Base-by-base conservation (phyloP, 2,113 vertebrate genomes). In the Micromys minutus region DNA sequence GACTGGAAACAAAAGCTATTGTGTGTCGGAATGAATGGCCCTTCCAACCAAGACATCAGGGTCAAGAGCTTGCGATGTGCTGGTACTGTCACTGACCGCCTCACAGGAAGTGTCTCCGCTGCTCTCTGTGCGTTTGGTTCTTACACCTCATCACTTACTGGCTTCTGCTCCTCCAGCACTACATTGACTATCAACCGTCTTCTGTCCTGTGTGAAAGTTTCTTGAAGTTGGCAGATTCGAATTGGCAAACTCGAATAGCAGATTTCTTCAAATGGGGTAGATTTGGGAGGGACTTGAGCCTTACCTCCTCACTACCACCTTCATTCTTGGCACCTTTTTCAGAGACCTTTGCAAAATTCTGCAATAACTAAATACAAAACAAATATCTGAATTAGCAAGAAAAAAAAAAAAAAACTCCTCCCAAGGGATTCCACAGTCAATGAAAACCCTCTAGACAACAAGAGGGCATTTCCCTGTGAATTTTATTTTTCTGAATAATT, bases 401-500 rank as follows among this genome's bases (percentile, higher is more conserved):
- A 42, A 39, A 55, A 83, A 61, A 42, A 42, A 42, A 39, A 55
- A 83, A 61, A 42, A 42, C 31, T 42, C 3, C 19, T 15, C n/a
- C 61, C n/a, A 50, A 77, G 52, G 16, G 9, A 87, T 93, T 87
- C 67, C 57, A 93, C 22, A 63, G 26, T 31, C 42, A 94, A 81
- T 72, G 29, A 50, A 95, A 94, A 94, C n/a, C 19, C 50, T 90
- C 90, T 92, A 85, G 26, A 61, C 3, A 89, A 39, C 34, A 93
- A 91, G 63, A 89, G 52, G 21, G 87, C 12, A 95, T n/a, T 24
- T 72, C 45, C 4, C 45, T 17, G 36, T 89, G 72, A 92, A 34
- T 89, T 88, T 89, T 91, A 79, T 52, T 79, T 95, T 47, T 65
- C 91, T 89, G 76, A 89, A 95, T 71, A 91, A 47, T 80, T 96